These are phyloP conservation scores for Amphipyra tragopoginis DNA, from an alignment of 2,888 invertebrate genomes.

Conservation along the genomic window DNA sequence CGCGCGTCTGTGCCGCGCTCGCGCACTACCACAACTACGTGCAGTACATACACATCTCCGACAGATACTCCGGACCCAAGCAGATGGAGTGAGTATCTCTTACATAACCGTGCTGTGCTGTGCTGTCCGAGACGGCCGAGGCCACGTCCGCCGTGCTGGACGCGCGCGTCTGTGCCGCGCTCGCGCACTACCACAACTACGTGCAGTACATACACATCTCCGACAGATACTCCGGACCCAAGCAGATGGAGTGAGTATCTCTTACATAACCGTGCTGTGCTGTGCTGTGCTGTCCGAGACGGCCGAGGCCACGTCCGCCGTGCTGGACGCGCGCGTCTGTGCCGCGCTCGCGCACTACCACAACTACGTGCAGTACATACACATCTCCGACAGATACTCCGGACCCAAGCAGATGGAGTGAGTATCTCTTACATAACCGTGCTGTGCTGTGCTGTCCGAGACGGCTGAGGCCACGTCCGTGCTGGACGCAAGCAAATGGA, in stretches of 20 bases:
- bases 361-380: slow-evolving; percentile 97
- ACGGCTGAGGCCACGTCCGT: too few relatives aligned
- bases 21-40: slow-evolving; percentile 95
- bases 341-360: slow-evolving; percentile 95
- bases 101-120: too few relatives aligned
- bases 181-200: slow-evolving; percentile 94
- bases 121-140: too few relatives aligned
- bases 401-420: slow-evolving; percentile 97
- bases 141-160: too few relatives aligned
- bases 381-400: slow-evolving; percentile 98
- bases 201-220: slow-evolving; percentile 99
- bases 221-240: slow-evolving; percentile 98
- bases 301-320: slow-evolving; percentile 95
- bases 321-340: slow-evolving; percentile 95
- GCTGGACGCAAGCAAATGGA: too few relatives aligned
- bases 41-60: slow-evolving; percentile 99
- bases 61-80: slow-evolving; percentile 97
- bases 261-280: too few relatives aligned
- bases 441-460: too few relatives aligned
- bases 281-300: slow-evolving; percentile 97
- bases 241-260: too few relatives aligned
- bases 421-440: slow-evolving; percentile 78
- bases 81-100: slow-evolving; percentile 94
- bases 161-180: slow-evolving; percentile 93
- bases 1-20: slow-evolving; percentile 93